phyloP scores from a whole-genome alignment of 2,888 invertebrate species.

The Habrosyne pyritoides region DNA sequence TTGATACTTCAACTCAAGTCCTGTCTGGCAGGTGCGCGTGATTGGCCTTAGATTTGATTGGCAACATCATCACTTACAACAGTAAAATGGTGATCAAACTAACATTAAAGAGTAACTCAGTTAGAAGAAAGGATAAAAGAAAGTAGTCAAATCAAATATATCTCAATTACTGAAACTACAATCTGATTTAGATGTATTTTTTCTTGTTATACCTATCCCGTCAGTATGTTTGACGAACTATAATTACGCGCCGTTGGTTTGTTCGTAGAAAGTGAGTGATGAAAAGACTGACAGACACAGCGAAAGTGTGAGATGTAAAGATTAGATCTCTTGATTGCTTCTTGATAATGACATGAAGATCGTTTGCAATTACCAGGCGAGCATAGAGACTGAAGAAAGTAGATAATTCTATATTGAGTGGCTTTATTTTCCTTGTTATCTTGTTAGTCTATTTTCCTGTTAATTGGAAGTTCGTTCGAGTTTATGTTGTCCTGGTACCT shows the following conservation, averaged over 20 bases:
- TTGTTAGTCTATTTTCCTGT: neutral
- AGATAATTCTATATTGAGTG: neutral
- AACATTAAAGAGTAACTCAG: too few species aligned
- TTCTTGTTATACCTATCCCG: neutral
- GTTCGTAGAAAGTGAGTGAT: conserved; percentile 10
- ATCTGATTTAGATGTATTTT: neutral
- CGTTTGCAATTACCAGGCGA: conserved; percentile 9
- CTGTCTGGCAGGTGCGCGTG: too few species aligned
- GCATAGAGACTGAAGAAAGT: conserved; percentile 7
- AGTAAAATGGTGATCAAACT: too few species aligned
- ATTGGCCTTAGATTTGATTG: too few species aligned
- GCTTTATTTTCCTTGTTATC: neutral
- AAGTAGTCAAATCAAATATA: neutral
- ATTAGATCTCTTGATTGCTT: conserved; percentile 7
- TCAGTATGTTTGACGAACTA: neutral
- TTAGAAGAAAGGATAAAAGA: too few species aligned
- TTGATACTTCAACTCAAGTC: too few species aligned
- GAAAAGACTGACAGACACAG: conserved; percentile 7
- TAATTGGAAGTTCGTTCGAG: neutral
- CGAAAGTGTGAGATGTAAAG: conserved; percentile 6
- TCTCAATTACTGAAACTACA: neutral
- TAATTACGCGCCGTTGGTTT: conserved; percentile 1
- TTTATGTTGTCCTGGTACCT: neutral
- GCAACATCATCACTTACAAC: too few species aligned
- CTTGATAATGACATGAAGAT: conserved; percentile 7